Evolutionary conservation across 2,113 vertebrate genomes (phyloP).

Genomic region (Rhinoderma darwinii): DNA sequence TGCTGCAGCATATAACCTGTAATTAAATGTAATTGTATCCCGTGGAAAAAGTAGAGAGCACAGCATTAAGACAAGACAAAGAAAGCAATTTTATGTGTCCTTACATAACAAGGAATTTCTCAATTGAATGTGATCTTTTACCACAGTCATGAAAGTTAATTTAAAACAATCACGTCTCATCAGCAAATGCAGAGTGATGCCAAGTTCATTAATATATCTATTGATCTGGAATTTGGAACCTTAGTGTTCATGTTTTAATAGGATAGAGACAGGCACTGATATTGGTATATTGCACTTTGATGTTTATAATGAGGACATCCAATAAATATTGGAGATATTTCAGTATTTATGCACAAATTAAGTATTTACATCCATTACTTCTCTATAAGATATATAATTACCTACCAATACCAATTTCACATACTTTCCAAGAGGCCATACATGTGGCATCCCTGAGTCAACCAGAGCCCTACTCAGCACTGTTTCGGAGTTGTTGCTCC

Average conservation of each 20-base stretch:
- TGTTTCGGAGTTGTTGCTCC: too few species aligned
- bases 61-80: not conserved
- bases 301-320: not conserved
- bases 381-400: too few species aligned
- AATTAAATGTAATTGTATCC: not conserved
- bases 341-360: too few species aligned
- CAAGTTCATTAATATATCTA: slow-evolving; percentile 33
- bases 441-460: too few species aligned
- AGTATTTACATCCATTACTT: too few species aligned
- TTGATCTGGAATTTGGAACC: slow-evolving; percentile 30
- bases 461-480: too few species aligned
- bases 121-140: not conserved
- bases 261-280: not conserved
- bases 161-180: slow-evolving; percentile 23
- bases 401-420: too few species aligned
- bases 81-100: not conserved
- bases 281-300: not conserved
- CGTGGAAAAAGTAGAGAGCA: not conserved
- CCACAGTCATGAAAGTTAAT: not conserved
- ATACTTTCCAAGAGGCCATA: too few species aligned
- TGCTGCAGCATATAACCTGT: not conserved
- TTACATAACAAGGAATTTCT: not conserved
- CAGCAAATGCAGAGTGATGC: slow-evolving; percentile 4
- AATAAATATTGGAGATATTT: too few species aligned
- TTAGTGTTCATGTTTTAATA: not conserved